phyloP scores from a whole-genome alignment of 2,888 invertebrate species.

The Drosophila multiciliata region DNA sequence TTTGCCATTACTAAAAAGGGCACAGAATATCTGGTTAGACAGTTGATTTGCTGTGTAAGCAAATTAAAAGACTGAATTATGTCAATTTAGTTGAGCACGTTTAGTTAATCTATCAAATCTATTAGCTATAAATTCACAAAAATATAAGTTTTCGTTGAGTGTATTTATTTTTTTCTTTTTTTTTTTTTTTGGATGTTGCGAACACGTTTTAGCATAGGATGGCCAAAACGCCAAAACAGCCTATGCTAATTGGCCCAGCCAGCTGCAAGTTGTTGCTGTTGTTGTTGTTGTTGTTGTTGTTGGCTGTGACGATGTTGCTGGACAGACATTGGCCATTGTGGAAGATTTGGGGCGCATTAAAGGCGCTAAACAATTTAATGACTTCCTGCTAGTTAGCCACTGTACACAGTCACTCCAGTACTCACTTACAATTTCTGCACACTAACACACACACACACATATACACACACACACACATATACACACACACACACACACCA shows the following conservation, averaged over 20 bases:
- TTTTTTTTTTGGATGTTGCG: not conserved
- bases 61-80: not conserved
- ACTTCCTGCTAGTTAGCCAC: constrained; percentile 74
- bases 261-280: constrained; percentile 19
- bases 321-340: constrained; percentile 33
- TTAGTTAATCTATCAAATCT: not conserved
- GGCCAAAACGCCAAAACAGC: constrained; percentile 7
- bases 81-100: not conserved
- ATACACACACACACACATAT: not conserved
- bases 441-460: constrained; percentile 8
- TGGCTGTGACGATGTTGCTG: constrained; percentile 1
- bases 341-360: constrained; percentile 47
- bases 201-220: constrained; percentile 8
- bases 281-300: constrained; percentile 16
- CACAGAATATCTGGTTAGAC: not conserved
- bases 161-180: not conserved
- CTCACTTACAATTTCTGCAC: constrained; percentile 13
- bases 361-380: constrained; percentile 77
- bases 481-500: not conserved
- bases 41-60: not conserved
- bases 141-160: not conserved
- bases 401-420: constrained; percentile 33
- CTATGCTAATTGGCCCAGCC: constrained; percentile 49
- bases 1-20: constrained; percentile 2
- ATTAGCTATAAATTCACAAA: not conserved